A percentile compares a stretch with the other conserved stretches of the same genome.
phyloP scores from a whole-genome alignment of 2,797 vertebrate species.

The Heliangelus exortis region DNA sequence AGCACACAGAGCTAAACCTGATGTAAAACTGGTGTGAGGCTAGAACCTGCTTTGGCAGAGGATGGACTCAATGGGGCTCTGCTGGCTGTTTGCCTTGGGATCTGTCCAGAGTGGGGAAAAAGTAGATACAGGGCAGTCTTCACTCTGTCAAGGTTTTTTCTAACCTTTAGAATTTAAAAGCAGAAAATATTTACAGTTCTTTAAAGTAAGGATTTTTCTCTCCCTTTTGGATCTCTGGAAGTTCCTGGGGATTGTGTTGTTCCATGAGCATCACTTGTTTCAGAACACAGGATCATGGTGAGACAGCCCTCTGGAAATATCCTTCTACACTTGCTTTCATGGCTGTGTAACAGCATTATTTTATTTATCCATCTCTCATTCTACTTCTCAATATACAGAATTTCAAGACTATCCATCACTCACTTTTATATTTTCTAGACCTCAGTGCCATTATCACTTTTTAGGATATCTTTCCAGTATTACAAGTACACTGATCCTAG shows the following conservation, averaged over 20 bases:
- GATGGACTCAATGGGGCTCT: not conserved
- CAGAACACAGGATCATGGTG: not conserved
- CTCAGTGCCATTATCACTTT: not conserved
- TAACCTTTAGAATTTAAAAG: not conserved
- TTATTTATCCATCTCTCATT: slow-evolving; percentile 46
- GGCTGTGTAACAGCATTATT: slow-evolving; percentile 23
- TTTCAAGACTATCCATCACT: slow-evolving; percentile 29
- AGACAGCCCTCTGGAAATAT: slow-evolving; percentile 12
- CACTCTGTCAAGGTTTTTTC: not conserved
- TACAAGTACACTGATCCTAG: not conserved
- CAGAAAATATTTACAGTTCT: not conserved
- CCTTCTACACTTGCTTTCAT: slow-evolving; percentile 9
- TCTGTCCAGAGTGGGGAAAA: not conserved
- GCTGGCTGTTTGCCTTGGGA: not conserved
- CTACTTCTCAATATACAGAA: slow-evolving; percentile 17
- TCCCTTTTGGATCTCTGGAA: not conserved
- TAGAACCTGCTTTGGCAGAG: not conserved
- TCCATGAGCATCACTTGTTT: not conserved
- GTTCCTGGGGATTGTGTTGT: not conserved
- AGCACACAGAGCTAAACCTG: not conserved
- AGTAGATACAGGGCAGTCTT: not conserved
- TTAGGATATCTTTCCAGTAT: not conserved
- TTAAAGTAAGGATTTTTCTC: not conserved
- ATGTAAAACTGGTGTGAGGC: not conserved
- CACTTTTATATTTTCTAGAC: not conserved